phyloP scores from a whole-genome alignment of 1,140 invertebrate species.

The Caenorhabditis latens region DNA sequence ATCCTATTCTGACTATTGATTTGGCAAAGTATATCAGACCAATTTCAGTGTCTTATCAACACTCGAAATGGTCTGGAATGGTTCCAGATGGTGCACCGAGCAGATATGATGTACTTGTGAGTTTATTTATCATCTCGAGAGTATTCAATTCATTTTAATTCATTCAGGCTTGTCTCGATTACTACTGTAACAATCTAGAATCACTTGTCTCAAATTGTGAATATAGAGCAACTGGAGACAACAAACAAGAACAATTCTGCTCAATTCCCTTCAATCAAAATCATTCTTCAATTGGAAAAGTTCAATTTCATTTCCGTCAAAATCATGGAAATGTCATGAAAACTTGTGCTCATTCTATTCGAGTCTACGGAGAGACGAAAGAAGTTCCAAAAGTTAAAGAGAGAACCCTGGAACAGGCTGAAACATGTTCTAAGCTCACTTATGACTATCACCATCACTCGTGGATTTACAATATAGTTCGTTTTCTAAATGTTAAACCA shows the following conservation, averaged over 20 bases:
- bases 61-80: not conserved
- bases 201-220: not conserved
- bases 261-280: not conserved
- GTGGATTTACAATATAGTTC: not conserved
- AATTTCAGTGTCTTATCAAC: not conserved
- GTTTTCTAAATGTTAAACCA: not conserved
- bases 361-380: not conserved
- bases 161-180: too few relatives aligned
- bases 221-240: not conserved
- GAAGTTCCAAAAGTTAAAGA: too few relatives aligned
- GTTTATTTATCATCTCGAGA: not conserved
- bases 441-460: too few relatives aligned
- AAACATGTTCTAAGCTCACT: too few relatives aligned
- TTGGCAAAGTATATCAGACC: not conserved
- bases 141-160: too few relatives aligned
- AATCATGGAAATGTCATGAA: not conserved
- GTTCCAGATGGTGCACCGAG: not conserved
- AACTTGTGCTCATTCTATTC: not conserved
- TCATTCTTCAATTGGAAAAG: not conserved
- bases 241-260: not conserved
- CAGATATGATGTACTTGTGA: not conserved
- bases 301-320: not conserved
- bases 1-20: not conserved
- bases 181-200: too few relatives aligned
- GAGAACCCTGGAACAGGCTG: too few relatives aligned